Evolutionary conservation across 1,140 invertebrate species (phyloP).

Genomic region (Diploscapter pachys): DNA sequence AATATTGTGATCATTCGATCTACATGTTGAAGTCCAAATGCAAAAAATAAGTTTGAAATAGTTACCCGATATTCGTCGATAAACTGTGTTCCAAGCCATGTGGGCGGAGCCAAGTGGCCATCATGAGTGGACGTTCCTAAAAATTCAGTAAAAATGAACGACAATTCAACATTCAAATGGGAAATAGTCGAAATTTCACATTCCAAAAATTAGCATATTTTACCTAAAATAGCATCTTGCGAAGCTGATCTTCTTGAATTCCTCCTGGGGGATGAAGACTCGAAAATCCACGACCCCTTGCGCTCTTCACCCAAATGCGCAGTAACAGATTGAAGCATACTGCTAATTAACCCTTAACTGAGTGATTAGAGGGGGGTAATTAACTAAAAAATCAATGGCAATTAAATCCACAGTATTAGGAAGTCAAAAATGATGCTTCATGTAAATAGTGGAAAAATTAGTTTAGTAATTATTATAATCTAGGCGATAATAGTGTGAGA

Average conservation of each 20-base stretch:
- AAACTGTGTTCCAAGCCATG: conserved; percentile 4
- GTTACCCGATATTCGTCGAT: no score
- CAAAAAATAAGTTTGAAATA: no score
- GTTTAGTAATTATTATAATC: conserved; percentile 9
- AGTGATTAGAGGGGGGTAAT: background rate
- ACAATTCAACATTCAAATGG: background rate
- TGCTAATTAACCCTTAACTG: background rate
- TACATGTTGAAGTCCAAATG: no score
- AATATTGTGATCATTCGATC: no score
- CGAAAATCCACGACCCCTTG: conserved; percentile 12
- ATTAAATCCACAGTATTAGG: background rate
- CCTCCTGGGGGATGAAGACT: conserved; percentile 24
- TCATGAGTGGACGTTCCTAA: no score
- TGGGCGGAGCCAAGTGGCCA: background rate
- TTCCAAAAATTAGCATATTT: background rate
- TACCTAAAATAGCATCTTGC: no score
- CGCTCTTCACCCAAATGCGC: conserved; percentile 38
- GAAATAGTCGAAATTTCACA: background rate
- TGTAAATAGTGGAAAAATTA: background rate
- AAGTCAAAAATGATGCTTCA: conserved; percentile 3
- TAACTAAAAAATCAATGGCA: background rate
- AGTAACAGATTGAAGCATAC: conserved; percentile 39
- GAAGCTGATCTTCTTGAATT: conserved; percentile 10
- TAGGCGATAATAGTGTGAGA: conserved; percentile 9
- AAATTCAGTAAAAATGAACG: no score